Conservation (phyloP, 1,140 invertebrate genomes). For the Leptinotarsa defecta region DNA sequence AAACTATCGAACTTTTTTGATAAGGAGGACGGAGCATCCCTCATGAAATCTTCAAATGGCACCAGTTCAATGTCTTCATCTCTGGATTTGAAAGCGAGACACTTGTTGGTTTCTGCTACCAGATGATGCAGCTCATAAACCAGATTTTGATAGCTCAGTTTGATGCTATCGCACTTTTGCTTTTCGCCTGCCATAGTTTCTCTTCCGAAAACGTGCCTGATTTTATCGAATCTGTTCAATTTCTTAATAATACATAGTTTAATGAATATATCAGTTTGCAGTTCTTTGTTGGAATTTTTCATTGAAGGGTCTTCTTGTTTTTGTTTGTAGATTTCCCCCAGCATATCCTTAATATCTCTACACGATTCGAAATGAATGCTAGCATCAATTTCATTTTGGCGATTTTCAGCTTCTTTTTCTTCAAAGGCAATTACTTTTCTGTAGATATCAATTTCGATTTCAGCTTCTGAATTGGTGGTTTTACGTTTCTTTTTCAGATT, state of each 20-base stretch:
- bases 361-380: constrained; percentile 70
- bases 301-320: constrained; percentile 61
- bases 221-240: constrained; percentile 88
- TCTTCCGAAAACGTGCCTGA: constrained; percentile 77
- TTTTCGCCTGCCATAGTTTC: constrained; percentile 81
- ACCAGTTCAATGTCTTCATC: constrained; percentile 92
- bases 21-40: constrained; percentile 72
- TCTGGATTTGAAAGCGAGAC: constrained; percentile 91
- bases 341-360: constrained; percentile 66
- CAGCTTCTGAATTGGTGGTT: constrained; percentile 38
- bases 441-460: constrained; percentile 48
- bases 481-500: constrained; percentile 49
- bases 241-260: constrained; percentile 83
- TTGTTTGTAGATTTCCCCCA: constrained; percentile 68
- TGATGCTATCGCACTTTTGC: constrained; percentile 84
- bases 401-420: constrained; percentile 70
- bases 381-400: constrained; percentile 70
- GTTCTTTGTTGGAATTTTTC: constrained; percentile 56
- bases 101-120: constrained; percentile 91
- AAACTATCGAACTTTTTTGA: constrained; percentile 48
- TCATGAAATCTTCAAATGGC: constrained; percentile 82
- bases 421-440: constrained; percentile 70
- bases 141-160: constrained; percentile 92
- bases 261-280: constrained; percentile 71
- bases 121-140: constrained; percentile 93